Evolutionary conservation across 2,797 vertebrate genomes (phyloP).

Genomic region (Pteropus rufus): DNA sequence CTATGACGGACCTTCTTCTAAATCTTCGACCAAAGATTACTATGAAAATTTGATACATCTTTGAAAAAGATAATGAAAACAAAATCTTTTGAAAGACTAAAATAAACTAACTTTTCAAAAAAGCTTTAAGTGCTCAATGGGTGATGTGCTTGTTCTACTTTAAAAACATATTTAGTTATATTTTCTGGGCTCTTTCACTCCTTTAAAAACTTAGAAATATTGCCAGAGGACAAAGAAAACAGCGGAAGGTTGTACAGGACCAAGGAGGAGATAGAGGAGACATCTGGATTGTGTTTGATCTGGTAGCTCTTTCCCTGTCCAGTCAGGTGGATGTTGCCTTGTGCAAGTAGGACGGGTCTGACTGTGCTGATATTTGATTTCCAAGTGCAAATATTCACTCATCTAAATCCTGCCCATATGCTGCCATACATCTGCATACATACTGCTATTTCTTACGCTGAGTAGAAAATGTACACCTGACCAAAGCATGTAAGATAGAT

Average conservation of each 20-base stretch:
- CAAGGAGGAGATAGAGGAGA: slow-evolving; percentile 35
- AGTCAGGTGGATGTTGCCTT: neutral
- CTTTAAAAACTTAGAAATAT: slow-evolving; percentile 49
- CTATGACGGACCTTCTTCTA: neutral
- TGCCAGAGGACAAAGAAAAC: slow-evolving; percentile 37
- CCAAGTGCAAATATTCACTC: slow-evolving; percentile 58
- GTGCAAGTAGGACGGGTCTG: neutral
- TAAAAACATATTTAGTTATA: slow-evolving; percentile 47
- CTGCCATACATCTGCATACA: slow-evolving; percentile 41
- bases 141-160: slow-evolving; percentile 2
- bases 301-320: neutral
- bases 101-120: neutral
- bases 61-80: slow-evolving; percentile 50
- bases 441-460: slow-evolving; percentile 27
- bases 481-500: neutral
- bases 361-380: slow-evolving; percentile 50
- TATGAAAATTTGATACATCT: neutral
- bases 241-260: neutral
- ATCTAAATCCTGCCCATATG: slow-evolving; percentile 49
- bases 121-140: slow-evolving; percentile 5
- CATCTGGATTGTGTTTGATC: slow-evolving; percentile 55
- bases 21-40: neutral
- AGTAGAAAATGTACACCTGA: neutral
- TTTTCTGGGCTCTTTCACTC: neutral
- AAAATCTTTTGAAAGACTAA: slow-evolving; percentile 37